Evolutionary conservation across 2,888 invertebrate species (phyloP).

Genomic region (Agonopterix arenella): DNA sequence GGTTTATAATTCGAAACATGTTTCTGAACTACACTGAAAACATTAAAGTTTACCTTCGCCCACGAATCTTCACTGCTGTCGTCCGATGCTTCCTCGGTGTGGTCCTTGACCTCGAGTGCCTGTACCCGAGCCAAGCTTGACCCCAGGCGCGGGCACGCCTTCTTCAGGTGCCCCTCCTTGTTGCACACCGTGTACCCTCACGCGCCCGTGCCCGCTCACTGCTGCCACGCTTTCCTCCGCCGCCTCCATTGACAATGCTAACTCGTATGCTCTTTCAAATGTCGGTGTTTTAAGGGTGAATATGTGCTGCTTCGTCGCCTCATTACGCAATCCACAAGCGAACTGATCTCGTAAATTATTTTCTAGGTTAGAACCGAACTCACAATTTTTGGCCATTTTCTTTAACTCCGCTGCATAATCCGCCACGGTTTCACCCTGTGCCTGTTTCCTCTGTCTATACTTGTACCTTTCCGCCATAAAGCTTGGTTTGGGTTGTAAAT

Average conservation of each 20-base stretch:
- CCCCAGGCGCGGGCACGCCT: constrained; percentile 2
- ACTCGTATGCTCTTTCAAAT: constrained; percentile 4
- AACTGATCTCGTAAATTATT: constrained; percentile 21
- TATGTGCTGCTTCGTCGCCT: constrained; percentile 12
- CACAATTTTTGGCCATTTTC: constrained; percentile 6
- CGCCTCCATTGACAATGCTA: constrained; percentile 12
- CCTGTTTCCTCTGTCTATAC: constrained; percentile 6
- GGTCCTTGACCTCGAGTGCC: background rate
- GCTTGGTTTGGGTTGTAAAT: constrained; percentile 4
- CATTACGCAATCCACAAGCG: constrained; percentile 12
- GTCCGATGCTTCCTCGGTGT: background rate
- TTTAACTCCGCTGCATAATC: constrained; percentile 6
- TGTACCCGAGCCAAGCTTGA: background rate
- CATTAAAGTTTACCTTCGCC: background rate
- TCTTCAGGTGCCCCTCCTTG: constrained; percentile 3
- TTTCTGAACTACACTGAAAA: background rate
- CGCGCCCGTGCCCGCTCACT: background rate
- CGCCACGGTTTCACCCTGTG: background rate
- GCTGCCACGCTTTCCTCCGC: constrained; percentile 11
- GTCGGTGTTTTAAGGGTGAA: constrained; percentile 13
- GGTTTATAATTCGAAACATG: background rate
- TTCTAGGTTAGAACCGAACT: constrained; percentile 8
- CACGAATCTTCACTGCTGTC: background rate
- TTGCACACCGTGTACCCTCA: constrained; percentile 2
- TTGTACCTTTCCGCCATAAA: constrained; percentile 7